These are phyloP conservation scores for Planococcus citri DNA, from an alignment of 1,140 invertebrate genomes.

Conservation along the genomic window DNA sequence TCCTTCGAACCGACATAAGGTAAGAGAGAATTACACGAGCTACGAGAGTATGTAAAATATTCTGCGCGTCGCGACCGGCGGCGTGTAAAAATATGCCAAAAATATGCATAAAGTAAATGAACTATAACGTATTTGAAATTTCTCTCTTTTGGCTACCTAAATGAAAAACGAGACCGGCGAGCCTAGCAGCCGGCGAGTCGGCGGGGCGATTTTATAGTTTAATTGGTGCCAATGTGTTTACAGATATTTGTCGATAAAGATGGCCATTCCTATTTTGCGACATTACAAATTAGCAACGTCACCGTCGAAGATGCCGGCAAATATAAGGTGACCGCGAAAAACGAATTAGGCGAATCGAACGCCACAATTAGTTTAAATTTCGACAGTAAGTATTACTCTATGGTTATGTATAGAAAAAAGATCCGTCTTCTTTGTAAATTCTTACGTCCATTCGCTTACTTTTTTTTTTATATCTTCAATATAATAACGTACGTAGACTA, in stretches of 20 bases:
- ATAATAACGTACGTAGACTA: conserved; percentile 5
- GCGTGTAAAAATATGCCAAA: background rate
- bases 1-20: conserved; percentile 69
- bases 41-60: too few relatives aligned
- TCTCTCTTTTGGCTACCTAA: background rate
- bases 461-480: background rate
- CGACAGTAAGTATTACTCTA: conserved; percentile 70
- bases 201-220: background rate
- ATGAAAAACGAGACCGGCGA: background rate
- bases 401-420: background rate
- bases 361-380: conserved; percentile 93
- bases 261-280: conserved; percentile 83
- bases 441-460: conserved; percentile 10
- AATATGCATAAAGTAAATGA: conserved; percentile 4
- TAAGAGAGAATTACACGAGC: too few relatives aligned
- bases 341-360: conserved; percentile 90
- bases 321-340: conserved; percentile 92
- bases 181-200: too few relatives aligned
- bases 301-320: conserved; percentile 94
- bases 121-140: background rate
- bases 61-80: too few relatives aligned
- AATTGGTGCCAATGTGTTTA: background rate
- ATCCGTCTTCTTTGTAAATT: background rate
- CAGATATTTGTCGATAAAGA: conserved; percentile 78
- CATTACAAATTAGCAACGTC: conserved; percentile 82